Base-by-base conservation (phyloP, 2,888 invertebrate species). In the Rapana venosa region DNA sequence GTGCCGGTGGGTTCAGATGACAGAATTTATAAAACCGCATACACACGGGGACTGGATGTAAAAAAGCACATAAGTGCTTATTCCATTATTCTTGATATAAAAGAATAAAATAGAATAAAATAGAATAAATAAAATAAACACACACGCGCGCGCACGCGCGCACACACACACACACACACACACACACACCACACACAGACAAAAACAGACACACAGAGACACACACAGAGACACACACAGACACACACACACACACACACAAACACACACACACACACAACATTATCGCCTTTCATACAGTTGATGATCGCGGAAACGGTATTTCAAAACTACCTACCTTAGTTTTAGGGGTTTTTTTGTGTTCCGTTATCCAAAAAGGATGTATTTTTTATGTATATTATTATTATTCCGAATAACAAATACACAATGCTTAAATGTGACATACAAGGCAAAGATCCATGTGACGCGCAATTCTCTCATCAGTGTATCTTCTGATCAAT, bases 171-270 rank as follows among this genome's bases (percentile, higher is more conserved):
- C 26, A 86, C 66, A 86, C 26, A 61, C 66, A 58, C 22, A 83
- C 83, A 83, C 26, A 79, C 79, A 86, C 11, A 86, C 15, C 58
- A 58, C 58, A 58, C 58, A 58, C 61, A 86, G 15, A 86, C 58
- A 61, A 20, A 86, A 58, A 86, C 85, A 86, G 47, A 58, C 58
- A 58, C 85, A 86, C 58, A 17, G 58, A 58, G 30, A 86, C 86
- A 86, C 86, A 86, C 86, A 74, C 74, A 74, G 22, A 74, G 22
- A 74, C 74, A 74, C 74, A 74, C 74, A 74, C 74, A 74, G 22
- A 74, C 74, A 74, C 74, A 74, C 74, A 74, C 74, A 74, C 74
- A 74, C 74, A 74, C 74, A 74, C 74, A n/a, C 74, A 74, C 74
- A 74, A 11, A 74, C 74, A 74, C 74, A 74, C 74, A 74, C 22